Conservation (phyloP, 1,140 invertebrate genomes). For the Steinernema feltiae region DNA sequence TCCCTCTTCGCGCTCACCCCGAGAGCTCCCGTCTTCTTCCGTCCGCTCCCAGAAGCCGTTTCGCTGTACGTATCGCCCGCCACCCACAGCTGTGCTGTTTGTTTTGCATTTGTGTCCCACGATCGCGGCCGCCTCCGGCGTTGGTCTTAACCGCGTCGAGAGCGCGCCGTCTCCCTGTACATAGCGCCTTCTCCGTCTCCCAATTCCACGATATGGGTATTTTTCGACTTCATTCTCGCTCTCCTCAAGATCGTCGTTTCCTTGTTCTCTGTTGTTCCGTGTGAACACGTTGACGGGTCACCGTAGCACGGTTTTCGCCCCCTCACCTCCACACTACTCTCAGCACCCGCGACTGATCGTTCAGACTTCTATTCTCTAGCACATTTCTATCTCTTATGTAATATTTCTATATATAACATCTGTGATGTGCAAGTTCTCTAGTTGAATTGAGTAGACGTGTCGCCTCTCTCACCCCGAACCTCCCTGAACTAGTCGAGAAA, state of each 20-base stretch:
- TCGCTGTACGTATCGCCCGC: neutral
- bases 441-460: neutral
- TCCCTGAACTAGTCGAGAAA: neutral
- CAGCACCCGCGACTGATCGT: too few relatives aligned
- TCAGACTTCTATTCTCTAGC: neutral
- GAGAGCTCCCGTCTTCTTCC: conserved; percentile 11
- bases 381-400: conserved; percentile 5
- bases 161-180: neutral
- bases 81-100: neutral
- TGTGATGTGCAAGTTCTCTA: conserved; percentile 9
- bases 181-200: neutral
- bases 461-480: neutral
- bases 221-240: neutral
- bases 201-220: conserved; percentile 14
- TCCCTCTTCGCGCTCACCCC: neutral
- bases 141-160: neutral
- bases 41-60: neutral
- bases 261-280: neutral
- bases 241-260: neutral
- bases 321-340: neutral
- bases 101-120: neutral
- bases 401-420: conserved; percentile 1
- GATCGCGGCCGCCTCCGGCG: neutral
- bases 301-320: neutral
- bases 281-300: neutral